Evolutionary conservation across 2,797 vertebrate species (phyloP), one percentile per base, ranked within the genome.

Genomic region (Synanceia verrucosa): DNA sequence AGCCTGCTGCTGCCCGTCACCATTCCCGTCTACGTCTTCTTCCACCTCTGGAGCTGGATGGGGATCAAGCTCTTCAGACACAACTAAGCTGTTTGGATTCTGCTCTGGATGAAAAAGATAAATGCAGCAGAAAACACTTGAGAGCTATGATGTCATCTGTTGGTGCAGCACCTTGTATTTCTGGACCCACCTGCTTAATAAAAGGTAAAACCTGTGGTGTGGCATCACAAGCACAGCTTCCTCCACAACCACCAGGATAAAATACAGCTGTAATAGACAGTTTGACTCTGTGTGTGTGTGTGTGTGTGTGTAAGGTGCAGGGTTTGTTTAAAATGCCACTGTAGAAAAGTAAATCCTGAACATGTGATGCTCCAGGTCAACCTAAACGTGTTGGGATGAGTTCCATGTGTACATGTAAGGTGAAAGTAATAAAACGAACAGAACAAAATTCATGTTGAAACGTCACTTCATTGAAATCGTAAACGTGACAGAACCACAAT

Each of bases 1-100:
- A 98, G 96, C 28, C 94, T 99, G 37, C 92, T 98, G 73, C 90
- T 98, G 67, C 97, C 97, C 0, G 44, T 98, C 50, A 96, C 96
- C 1, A 94, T 97, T 19, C 97, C 97, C 0, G 96, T 98, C 29
- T 98, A 98, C 41, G 95, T 98, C 18, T 98, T 98, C 90, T 98
- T 98, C 89, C 96, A 97, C 86, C 91, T 98, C 0, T 97, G 96
- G 96, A 96, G 96, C 65, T 97, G 96, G 96, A 97, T 98, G 88
- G 97, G 96, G 36, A 95, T 98, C 82, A 99, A 98, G 73, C 96
- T 98, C 60, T 98, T 97, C 43, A 92, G 96, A 60, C 96, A 97
- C 89, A 98, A 98, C 90, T 98, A 89, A 63, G 5, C 18, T 28
- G 8, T 11, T 39, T 24, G 28, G 28, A 19, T 23, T 16, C 4